Evolutionary conservation across 1,140 invertebrate genomes (phyloP).

Genomic region (Orchestia grillus): DNA sequence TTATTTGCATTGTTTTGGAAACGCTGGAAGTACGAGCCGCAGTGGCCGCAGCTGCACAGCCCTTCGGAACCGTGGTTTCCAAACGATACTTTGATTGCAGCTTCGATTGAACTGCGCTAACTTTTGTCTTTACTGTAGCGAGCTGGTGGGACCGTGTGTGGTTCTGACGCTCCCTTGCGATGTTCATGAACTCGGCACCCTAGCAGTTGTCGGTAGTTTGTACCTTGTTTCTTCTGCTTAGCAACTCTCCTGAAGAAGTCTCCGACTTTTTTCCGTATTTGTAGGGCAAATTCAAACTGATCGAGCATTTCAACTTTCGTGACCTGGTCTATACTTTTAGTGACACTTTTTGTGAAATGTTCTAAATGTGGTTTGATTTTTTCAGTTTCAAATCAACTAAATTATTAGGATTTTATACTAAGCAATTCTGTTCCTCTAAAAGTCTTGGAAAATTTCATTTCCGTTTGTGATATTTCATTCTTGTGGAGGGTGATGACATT

Average conservation of each 20-base stretch:
- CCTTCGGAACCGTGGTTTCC: not conserved
- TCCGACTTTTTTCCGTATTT: not conserved
- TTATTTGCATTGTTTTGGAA: constrained; percentile 49
- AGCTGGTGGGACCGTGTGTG: not conserved
- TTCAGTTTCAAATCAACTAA: not conserved
- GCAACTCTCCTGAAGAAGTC: not conserved
- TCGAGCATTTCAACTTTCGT: not conserved
- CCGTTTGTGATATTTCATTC: not conserved
- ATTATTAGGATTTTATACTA: not conserved
- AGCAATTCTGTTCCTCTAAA: no score
- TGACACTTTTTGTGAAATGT: not conserved
- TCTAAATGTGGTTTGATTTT: not conserved
- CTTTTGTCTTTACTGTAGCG: not conserved
- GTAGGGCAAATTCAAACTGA: not conserved
- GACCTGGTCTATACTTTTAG: not conserved
- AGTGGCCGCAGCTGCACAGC: not conserved
- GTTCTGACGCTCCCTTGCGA: not conserved
- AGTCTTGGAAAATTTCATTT: not conserved
- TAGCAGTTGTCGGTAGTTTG: not conserved
- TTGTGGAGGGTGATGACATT: not conserved
- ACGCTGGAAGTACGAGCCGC: not conserved
- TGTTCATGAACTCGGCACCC: not conserved
- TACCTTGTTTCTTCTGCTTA: not conserved
- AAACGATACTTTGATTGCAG: constrained; percentile 44
- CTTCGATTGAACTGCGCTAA: constrained; percentile 13